These are phyloP conservation scores for Ips nitidus DNA, from an alignment of 1,140 invertebrate species.

Conservation along the genomic window DNA sequence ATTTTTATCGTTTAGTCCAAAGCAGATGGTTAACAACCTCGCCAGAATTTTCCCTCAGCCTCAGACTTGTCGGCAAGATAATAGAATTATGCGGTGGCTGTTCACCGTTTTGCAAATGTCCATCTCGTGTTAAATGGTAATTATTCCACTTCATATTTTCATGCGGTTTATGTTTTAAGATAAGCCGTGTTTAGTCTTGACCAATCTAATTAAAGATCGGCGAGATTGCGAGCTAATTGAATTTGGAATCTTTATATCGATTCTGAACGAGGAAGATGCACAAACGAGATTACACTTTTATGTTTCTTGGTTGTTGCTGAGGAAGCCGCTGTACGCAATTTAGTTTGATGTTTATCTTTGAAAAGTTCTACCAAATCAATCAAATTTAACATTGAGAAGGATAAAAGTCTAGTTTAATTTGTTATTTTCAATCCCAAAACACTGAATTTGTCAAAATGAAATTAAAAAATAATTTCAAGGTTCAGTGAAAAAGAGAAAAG, in stretches of 20 bases:
- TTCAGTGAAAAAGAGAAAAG: too few species aligned
- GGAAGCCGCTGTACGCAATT: too few species aligned
- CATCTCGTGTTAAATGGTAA: constrained; percentile 33
- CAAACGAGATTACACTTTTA: background rate
- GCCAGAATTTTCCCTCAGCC: background rate
- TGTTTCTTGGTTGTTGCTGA: too few species aligned
- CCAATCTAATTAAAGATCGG: constrained; percentile 32
- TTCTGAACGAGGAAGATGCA: constrained; percentile 9
- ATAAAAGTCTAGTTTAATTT: too few species aligned
- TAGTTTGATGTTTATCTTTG: too few species aligned
- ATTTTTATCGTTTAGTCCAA: too few species aligned
- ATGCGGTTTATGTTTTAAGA: constrained; percentile 32
- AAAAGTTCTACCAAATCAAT: too few species aligned
- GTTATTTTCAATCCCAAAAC: too few species aligned
- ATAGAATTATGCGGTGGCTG: background rate
- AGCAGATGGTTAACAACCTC: background rate
- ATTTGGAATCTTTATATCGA: constrained; percentile 19
- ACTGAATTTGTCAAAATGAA: too few species aligned
- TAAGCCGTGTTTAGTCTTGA: constrained; percentile 34
- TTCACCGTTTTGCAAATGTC: constrained; percentile 26
- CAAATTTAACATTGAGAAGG: too few species aligned
- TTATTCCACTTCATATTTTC: constrained; percentile 36
- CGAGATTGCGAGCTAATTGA: constrained; percentile 25
- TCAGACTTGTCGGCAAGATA: background rate
- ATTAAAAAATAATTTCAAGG: too few species aligned